Percentiles rank a stretch among this genome's conserved stretches.
Evolutionary conservation across 2,888 invertebrate genomes (phyloP).

Genomic region (Rhagonycha lutea): DNA sequence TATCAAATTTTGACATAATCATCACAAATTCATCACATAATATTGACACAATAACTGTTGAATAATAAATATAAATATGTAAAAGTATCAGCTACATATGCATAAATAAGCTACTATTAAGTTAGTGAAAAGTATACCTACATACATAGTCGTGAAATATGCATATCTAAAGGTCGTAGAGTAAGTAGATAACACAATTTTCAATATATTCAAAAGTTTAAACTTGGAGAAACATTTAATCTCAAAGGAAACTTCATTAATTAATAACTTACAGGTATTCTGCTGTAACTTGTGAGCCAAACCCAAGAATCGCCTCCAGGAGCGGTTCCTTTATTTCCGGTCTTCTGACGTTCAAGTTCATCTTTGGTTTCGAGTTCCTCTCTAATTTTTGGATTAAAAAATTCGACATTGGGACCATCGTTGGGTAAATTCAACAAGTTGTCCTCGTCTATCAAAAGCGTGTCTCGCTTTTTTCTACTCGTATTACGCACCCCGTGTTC

Average conservation of each 20-base stretch:
- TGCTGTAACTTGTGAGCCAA: constrained; percentile 84
- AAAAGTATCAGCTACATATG: too few relatives aligned
- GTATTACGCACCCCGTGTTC: constrained; percentile 12
- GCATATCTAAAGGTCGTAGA: neutral
- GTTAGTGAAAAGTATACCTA: too few relatives aligned
- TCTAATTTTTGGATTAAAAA: constrained; percentile 72
- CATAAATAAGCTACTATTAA: too few relatives aligned
- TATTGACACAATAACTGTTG: too few relatives aligned
- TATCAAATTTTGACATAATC: too few relatives aligned
- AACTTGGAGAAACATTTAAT: neutral
- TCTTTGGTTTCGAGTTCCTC: constrained; percentile 69
- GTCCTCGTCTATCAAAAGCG: constrained; percentile 37
- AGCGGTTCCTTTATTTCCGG: constrained; percentile 68
- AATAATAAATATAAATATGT: too few relatives aligned
- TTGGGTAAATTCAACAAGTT: constrained; percentile 43
- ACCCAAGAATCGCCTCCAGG: constrained; percentile 82
- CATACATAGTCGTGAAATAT: neutral
- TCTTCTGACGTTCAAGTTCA: constrained; percentile 62
- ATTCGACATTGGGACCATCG: constrained; percentile 67
- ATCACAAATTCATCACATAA: too few relatives aligned
- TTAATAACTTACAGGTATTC: constrained; percentile 72
- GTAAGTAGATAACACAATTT: constrained; percentile 6
- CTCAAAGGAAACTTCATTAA: neutral
- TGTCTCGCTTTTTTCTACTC: constrained; percentile 33
- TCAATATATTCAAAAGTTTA: constrained; percentile 5